Percentiles rank a stretch among this genome's conserved stretches.
phyloP scores from a whole-genome alignment of 1,140 invertebrate genomes.

The Lasioglossum baleicum region DNA sequence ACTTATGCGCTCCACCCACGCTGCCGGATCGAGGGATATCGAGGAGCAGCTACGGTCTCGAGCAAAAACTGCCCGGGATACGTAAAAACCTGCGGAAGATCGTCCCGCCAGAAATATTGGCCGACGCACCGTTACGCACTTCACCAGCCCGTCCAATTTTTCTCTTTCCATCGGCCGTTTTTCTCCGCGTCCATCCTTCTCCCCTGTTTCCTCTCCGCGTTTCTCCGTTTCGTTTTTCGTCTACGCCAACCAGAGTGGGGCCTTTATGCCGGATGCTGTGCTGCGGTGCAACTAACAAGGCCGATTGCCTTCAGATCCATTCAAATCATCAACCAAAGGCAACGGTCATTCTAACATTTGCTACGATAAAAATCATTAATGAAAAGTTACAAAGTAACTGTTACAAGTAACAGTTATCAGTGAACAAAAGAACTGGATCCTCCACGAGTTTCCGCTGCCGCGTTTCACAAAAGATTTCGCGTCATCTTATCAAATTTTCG shows the following conservation, averaged over 20 bases:
- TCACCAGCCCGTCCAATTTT: constrained; percentile 42
- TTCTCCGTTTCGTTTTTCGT: constrained; percentile 10
- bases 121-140: constrained; percentile 53
- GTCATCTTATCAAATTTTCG: too few species aligned
- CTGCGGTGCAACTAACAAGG: too few species aligned
- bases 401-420: too few species aligned
- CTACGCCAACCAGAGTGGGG: background rate
- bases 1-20: constrained; percentile 54
- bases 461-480: too few species aligned
- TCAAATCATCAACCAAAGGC: too few species aligned
- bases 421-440: too few species aligned
- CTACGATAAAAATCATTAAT: too few species aligned
- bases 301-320: too few species aligned
- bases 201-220: background rate
- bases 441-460: too few species aligned
- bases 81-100: constrained; percentile 44
- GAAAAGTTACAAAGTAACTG: too few species aligned
- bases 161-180: constrained; percentile 17
- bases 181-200: background rate
- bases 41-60: constrained; percentile 38
- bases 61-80: constrained; percentile 34
- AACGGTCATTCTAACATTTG: too few species aligned
- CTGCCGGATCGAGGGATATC: constrained; percentile 41
- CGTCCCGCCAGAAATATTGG: constrained; percentile 56
- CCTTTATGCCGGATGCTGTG: background rate